A percentile compares a stretch with the other conserved stretches of the same genome.
phyloP scores from a whole-genome alignment of 2,888 invertebrate species.

The Psococerastis gibbosa region DNA sequence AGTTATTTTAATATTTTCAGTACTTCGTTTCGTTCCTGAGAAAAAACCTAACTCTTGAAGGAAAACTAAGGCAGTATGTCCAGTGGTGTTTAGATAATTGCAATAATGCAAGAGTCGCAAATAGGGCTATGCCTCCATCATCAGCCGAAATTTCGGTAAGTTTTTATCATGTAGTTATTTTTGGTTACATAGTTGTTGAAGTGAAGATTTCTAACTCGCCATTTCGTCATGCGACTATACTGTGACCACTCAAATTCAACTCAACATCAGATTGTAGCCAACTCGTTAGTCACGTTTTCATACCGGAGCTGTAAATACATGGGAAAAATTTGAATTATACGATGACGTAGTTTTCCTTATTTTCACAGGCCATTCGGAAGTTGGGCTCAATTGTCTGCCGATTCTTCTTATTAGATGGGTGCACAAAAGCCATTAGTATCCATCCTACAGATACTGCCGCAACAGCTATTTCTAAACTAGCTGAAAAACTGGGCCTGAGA shows the following conservation, averaged over 20 bases:
- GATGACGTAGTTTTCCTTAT: too few species aligned
- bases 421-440: slow-evolving; percentile 87
- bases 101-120: slow-evolving; percentile 63
- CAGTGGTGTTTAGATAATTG: slow-evolving; percentile 91
- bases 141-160: slow-evolving; percentile 81
- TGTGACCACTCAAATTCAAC: too few species aligned
- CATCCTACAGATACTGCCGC: slow-evolving; percentile 88
- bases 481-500: slow-evolving; percentile 68
- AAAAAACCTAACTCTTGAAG: slow-evolving; percentile 45
- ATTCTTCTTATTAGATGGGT: slow-evolving; percentile 86
- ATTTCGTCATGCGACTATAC: too few species aligned
- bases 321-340: too few species aligned
- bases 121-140: slow-evolving; percentile 69
- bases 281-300: too few species aligned
- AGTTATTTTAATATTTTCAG: slow-evolving; percentile 21
- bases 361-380: slow-evolving; percentile 61
- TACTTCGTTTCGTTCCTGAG: slow-evolving; percentile 60
- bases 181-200: neutral
- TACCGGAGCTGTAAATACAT: too few species aligned
- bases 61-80: slow-evolving; percentile 62
- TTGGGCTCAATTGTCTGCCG: slow-evolving; percentile 82
- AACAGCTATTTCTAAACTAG: slow-evolving; percentile 72
- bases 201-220: neutral
- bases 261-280: too few species aligned
- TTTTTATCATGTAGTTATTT: slow-evolving; percentile 18